Base-by-base conservation (phyloP, 92 coral and sea anemone species). In the Meandrina meandrites region DNA sequence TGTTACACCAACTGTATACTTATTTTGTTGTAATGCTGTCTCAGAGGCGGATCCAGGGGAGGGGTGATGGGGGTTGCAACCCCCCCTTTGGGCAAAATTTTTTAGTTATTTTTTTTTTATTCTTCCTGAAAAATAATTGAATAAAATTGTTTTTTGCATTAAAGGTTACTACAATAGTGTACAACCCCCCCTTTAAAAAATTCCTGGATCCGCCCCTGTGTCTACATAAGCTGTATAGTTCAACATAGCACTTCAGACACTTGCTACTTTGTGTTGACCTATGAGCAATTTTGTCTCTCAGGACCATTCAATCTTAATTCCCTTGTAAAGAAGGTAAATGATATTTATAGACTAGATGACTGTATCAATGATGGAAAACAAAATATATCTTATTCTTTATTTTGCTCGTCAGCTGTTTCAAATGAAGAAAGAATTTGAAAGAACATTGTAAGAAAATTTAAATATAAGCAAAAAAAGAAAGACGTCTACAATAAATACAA, bases 401-500 rank as follows among this genome's bases (percentile, higher is more conserved):
- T 84, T 54, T 84, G 80, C 87, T 84, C 80, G 18, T 84, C 80
- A 84, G 87, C 80, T 71, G 4, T 84, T 4, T 71, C 80, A 84
- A 72, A 84, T 84, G 80, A 50, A 84, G 70, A 84, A 19, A 84
- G n/a, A n/a, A n/a, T n/a, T n/a, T n/a, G 87, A 84, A 84, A 84
- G 87, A 84, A 84, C 73, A 67, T 67, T 24, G 73, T 67, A 28
- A 67, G 73, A 67, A 67, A 22, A 67, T 67, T 67, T n/a, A 84
- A 84, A 27, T 84, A 80, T 84, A 84, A 9, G 28, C 80, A 84
- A 84, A 84, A 31, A 84, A 84, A 84, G 13, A 84, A 71, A 71
- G 80, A 72, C n/a, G 50, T 84, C 87, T 84, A 84, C 87, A 84
- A 84, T 51, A 73, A 84, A 84, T 73, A 73, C 87, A 84, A 84